Conservation (phyloP, 2,888 invertebrate species). For the Athripsodes cinereus region DNA sequence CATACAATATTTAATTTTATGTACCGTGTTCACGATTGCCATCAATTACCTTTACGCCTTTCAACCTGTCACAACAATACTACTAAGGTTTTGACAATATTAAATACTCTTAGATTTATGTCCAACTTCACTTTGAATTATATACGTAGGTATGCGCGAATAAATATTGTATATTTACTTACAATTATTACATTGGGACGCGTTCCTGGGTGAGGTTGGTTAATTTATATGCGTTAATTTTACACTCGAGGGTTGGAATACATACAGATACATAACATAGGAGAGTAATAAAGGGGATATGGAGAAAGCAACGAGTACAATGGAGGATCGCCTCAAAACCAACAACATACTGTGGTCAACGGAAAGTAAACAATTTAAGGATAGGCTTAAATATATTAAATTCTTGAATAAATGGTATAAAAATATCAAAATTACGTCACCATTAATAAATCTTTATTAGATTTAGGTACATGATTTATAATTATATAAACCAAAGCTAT, state of each 20-base stretch:
- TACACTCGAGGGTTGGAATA: slow-evolving; percentile 13
- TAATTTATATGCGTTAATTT: slow-evolving; percentile 28
- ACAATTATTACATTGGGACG: slow-evolving; percentile 23
- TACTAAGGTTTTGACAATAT: no score
- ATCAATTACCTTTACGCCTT: no score
- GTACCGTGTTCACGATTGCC: no score
- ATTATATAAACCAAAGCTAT: no score
- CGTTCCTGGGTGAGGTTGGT: slow-evolving; percentile 8
- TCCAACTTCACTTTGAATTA: no score
- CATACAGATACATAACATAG: not conserved
- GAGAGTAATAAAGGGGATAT: not conserved
- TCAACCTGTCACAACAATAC: no score
- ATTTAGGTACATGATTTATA: no score
- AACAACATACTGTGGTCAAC: not conserved
- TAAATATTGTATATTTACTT: slow-evolving; percentile 22
- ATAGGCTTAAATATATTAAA: not conserved
- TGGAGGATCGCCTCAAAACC: not conserved
- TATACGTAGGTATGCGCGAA: not conserved
- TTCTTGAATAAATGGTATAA: no score
- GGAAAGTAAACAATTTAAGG: not conserved
- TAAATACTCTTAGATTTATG: no score
- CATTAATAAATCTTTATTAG: no score
- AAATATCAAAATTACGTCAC: no score
- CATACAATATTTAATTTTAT: no score
- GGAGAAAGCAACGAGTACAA: not conserved